Evolutionary conservation across 2,113 vertebrate species (phyloP), one percentile per base, ranked within the genome.

Genomic region (Pluvialis apricaria): DNA sequence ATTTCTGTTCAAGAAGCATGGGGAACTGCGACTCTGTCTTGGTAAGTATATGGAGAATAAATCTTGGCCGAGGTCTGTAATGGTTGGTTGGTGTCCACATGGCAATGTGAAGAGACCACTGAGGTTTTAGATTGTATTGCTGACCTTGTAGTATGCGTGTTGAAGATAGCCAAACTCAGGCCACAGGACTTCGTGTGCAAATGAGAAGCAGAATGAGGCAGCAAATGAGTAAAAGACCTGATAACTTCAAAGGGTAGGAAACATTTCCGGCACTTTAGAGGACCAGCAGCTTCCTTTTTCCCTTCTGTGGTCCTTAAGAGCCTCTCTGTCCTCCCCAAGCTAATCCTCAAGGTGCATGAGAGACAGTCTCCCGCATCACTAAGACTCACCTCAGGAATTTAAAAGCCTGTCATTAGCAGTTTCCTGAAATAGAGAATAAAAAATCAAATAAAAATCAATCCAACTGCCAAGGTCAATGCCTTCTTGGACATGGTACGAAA

Each of bases 391-490:
- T 61, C 32, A 84, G 91, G 61, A 95, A 68, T 91, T 81, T 70
- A 58, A 88, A 95, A 91, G 22, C 44, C 24, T 71, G 32, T 91
- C 77, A 86, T 91, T 95, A 92, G 29, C 51, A 55, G 69, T 71
- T 94, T 89, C 72, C 69, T 91, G 64, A 91, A 94, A 91, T 40
- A 84, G 36, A 84, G n/a, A 42, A 45, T 94, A 72, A 72, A 92
- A 94, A 88, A 65, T 38, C 85, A 89, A 92, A 90, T 58, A 88
- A 85, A 83, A 90, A 79, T 87, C 24, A 65, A 36, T 92, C 82
- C 11, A 79, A 14, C 61, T 82, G 40, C 32, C 57, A 61, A 76
- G 65, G 45, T 92, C 52, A 85, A 11, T 89, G 75, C 28, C 34
- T 72, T 75, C 47, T 87, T 82, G 58, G 71, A 49, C 8, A 54